These are phyloP conservation scores for Elysia crispata DNA, from an alignment of 2,888 invertebrate genomes.

Conservation along the genomic window DNA sequence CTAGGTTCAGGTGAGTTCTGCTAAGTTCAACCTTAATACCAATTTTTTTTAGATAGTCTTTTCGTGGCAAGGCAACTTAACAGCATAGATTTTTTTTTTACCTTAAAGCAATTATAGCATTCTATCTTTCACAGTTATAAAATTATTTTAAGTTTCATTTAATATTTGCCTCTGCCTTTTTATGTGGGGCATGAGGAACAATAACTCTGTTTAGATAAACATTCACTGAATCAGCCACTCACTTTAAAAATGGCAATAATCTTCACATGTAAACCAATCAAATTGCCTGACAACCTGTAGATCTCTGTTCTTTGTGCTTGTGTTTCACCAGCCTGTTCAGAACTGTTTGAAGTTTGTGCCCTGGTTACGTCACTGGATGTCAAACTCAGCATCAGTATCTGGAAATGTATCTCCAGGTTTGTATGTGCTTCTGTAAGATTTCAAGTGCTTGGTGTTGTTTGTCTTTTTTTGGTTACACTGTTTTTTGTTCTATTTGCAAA, in stretches of 20 bases:
- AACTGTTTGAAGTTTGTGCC: constrained; percentile 69
- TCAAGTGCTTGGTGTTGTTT: too few species aligned
- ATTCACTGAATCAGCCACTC: too few species aligned
- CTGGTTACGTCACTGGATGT: constrained; percentile 70
- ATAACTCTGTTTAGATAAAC: too few species aligned
- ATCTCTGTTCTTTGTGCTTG: constrained; percentile 3
- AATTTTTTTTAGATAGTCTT: too few species aligned
- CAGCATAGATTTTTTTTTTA: neutral
- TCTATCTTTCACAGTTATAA: neutral
- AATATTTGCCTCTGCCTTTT: too few species aligned
- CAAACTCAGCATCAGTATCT: constrained; percentile 69
- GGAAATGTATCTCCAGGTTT: constrained; percentile 73
- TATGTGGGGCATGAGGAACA: too few species aligned
- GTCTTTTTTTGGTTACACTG: too few species aligned
- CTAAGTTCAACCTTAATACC: too few species aligned
- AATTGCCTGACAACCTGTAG: neutral
- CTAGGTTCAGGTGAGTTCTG: constrained; percentile 38
- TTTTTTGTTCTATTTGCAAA: too few species aligned
- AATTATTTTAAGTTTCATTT: neutral
- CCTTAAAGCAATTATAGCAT: neutral
- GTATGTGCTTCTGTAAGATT: neutral
- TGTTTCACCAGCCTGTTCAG: constrained; percentile 63
- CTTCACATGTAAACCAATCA: too few species aligned
- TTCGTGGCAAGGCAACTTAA: too few species aligned
- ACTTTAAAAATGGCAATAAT: too few species aligned